Evolutionary conservation across 2,797 vertebrate species (phyloP).

Genomic region (Florisuga fusca): DNA sequence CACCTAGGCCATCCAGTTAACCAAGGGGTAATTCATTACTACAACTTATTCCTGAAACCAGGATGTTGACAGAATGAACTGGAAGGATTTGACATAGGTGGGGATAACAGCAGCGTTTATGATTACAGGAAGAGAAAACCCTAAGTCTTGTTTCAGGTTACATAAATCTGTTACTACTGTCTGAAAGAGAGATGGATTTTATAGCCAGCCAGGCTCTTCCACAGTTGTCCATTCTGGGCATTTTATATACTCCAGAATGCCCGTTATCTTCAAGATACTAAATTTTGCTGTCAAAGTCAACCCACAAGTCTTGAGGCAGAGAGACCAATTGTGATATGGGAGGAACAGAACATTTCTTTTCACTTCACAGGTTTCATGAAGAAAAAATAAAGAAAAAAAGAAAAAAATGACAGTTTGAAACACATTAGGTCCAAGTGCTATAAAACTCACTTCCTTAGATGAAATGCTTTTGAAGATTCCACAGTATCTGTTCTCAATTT

Average conservation of each 20-base stretch:
- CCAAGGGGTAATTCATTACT: not conserved
- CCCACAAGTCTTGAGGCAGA: not conserved
- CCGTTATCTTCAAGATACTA: not conserved
- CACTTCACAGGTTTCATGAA: not conserved
- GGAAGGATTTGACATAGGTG: not conserved
- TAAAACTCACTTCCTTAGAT: not conserved
- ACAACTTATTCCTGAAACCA: not conserved
- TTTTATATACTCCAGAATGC: not conserved
- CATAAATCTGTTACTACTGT: not conserved
- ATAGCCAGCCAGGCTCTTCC: not conserved
- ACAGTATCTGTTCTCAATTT: not conserved
- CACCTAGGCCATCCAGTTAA: not conserved
- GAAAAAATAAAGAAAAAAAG: not conserved
- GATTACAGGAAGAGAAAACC: not conserved
- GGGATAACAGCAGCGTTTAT: not conserved
- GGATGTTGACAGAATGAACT: not conserved
- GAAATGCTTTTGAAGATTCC: not conserved
- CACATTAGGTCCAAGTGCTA: not conserved
- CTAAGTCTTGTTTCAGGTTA: not conserved
- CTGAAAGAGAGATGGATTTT: not conserved
- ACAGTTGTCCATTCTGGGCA: not conserved
- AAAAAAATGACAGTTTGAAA: not conserved
- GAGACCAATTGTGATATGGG: not conserved
- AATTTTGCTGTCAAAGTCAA: not conserved
- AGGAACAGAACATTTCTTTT: not conserved